Evolutionary conservation across 2,113 vertebrate species (phyloP).

Genomic region (Equus quagga): DNA sequence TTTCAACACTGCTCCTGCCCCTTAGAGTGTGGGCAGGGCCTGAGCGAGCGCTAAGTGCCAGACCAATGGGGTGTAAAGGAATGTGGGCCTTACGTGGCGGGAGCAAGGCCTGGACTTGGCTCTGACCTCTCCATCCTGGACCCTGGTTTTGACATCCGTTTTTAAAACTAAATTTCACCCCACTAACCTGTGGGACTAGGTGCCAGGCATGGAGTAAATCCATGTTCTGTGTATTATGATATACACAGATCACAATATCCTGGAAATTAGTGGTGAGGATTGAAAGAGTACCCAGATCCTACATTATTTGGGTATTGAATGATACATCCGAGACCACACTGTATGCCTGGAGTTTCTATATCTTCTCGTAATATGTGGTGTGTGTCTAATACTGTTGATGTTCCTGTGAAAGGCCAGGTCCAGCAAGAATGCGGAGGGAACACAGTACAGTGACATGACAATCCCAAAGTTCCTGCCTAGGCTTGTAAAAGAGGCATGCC

Average conservation of each 20-base stretch:
- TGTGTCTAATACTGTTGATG: neutral
- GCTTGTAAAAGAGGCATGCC: rapidly evolving
- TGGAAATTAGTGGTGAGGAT: neutral
- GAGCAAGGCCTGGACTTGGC: neutral
- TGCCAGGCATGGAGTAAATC: neutral
- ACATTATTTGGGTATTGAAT: neutral
- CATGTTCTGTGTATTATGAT: neutral
- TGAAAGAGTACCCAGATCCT: neutral
- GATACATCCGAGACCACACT: neutral
- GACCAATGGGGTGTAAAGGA: neutral
- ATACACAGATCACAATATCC: neutral
- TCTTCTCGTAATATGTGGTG: neutral
- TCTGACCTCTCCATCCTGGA: neutral
- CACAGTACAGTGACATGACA: neutral
- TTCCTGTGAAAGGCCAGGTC: neutral
- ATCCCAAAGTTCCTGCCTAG: too few relatives aligned
- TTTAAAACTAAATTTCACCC: neutral
- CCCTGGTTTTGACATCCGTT: neutral
- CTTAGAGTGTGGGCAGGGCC: neutral
- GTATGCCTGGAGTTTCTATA: neutral
- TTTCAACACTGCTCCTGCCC: neutral
- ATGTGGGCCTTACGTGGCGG: rapidly evolving
- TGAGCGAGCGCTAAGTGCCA: neutral
- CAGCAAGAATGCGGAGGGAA: neutral
- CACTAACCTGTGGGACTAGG: neutral